Base-by-base conservation (phyloP, 1,140 invertebrate species). In the Euglossa dilemma region DNA sequence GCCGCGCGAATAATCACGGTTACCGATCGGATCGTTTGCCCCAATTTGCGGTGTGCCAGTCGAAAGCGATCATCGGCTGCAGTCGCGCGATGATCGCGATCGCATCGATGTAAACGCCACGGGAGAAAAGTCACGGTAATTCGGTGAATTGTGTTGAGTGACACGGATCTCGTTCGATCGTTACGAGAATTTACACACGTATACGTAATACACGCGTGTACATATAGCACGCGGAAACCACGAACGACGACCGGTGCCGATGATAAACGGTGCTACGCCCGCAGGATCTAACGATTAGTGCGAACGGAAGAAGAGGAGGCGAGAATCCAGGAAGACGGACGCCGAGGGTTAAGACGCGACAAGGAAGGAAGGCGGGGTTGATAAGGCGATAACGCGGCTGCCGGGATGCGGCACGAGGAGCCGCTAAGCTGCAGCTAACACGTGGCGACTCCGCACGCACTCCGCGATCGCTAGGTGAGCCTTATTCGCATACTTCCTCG, bases 401-500 rank as follows among this genome's bases (percentile, higher is more conserved):
- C 90, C 93, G 93, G 93, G 93, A 94, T 94, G 94, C 93, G 90
- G 91, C 92, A 93, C 92, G 89, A 90, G 93, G 89, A 91, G 91
- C 89, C 88, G 77, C 85, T 89, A 76, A 90, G 91, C 90, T 92
- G 90, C 90, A 93, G 94, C 88, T 94, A 94, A 94, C 93, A 93
- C 93, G 92, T 94, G 92, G 93, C 91, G 90, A 92, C 89, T 91
- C 89, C 91, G 90, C 91, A 89, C 91, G 89, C 91, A 92, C 91
- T 91, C 88, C 87, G 86, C 87, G 87, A 88, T 93, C 88, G 87
- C 89, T 87, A 94, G 93, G 93, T 94, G 90, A 94, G 92, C 81
- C 63, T 67, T 59, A 61, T 47, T 75, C 36, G 50, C 14, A 36
- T 36, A 36, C 36, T 36, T 36, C 36, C 36, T 36, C 36, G 36